phyloP scores from a whole-genome alignment of 2,113 vertebrate species.

The Talpa occidentalis region DNA sequence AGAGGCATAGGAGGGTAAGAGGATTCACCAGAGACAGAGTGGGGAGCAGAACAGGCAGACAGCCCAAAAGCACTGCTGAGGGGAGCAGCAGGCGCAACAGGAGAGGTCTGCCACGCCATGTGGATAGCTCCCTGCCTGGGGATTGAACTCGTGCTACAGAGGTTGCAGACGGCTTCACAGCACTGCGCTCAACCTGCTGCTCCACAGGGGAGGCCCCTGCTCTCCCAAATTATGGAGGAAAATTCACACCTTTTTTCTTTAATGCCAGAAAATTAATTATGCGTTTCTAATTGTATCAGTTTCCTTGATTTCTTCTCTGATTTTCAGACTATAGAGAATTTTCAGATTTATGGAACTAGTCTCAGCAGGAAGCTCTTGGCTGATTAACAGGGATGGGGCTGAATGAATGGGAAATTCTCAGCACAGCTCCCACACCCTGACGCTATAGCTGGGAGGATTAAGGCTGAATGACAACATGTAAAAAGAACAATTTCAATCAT shows the following conservation, averaged over 20 bases:
- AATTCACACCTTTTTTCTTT: neutral
- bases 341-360: neutral
- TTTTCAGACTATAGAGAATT: neutral
- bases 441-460: neutral
- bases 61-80: too few relatives aligned
- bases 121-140: too few relatives aligned
- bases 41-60: too few relatives aligned
- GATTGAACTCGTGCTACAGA: too few relatives aligned
- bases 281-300: neutral
- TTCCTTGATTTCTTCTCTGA: neutral
- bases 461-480: neutral
- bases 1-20: too few relatives aligned
- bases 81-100: too few relatives aligned
- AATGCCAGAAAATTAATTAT: neutral
- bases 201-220: too few relatives aligned
- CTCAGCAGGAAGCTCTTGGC: neutral
- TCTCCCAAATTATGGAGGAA: neutral
- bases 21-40: too few relatives aligned
- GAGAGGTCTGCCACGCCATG: too few relatives aligned
- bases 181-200: too few relatives aligned
- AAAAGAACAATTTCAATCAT: neutral
- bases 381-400: neutral
- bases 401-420: neutral
- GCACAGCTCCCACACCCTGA: neutral
- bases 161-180: too few relatives aligned